These are phyloP conservation scores for Clivina fossor DNA, from an alignment of 2,888 invertebrate genomes.

Conservation along the genomic window DNA sequence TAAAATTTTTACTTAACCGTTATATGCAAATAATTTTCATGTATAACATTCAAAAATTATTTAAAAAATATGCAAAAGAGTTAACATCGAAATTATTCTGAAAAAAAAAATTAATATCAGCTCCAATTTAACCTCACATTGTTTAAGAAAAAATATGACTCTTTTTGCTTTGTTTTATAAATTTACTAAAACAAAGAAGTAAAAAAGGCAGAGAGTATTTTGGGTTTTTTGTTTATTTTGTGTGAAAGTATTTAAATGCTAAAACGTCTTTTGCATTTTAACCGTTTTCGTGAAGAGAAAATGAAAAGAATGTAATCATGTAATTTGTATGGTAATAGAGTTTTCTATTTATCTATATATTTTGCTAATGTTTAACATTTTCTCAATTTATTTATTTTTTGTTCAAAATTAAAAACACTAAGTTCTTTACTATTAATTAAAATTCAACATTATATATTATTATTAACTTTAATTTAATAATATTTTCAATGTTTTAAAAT, in stretches of 20 bases:
- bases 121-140: no score
- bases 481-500: neutral
- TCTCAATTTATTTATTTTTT: no score
- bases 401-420: neutral
- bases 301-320: conserved; percentile 16
- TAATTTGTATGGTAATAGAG: conserved; percentile 24
- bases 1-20: no score
- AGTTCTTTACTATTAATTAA: neutral
- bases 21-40: no score
- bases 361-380: neutral
- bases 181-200: no score
- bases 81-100: no score
- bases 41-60: no score
- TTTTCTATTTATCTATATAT: conserved; percentile 6
- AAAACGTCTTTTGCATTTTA: conserved; percentile 25
- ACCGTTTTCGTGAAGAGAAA: conserved; percentile 24
- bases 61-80: no score
- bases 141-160: no score
- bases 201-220: no score
- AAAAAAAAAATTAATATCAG: no score
- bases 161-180: no score
- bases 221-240: conserved; percentile 8
- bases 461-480: neutral
- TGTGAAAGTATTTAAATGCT: conserved; percentile 21
- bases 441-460: neutral